A percentile compares a stretch with the other conserved stretches of the same genome.
Conservation (phyloP, 1,140 invertebrate species). For the Zeugodacus cucurbitae region DNA sequence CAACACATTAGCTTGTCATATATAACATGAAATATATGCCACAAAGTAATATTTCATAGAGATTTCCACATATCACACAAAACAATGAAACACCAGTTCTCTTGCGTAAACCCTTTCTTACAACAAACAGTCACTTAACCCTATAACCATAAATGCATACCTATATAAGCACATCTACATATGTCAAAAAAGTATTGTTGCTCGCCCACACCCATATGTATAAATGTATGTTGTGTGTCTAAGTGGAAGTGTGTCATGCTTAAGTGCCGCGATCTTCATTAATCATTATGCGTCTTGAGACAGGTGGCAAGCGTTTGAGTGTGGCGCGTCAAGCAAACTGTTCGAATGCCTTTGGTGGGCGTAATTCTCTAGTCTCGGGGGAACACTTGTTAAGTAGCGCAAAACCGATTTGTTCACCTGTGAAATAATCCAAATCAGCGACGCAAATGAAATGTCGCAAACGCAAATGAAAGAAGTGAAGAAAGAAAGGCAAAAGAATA, state of each 20-base stretch:
- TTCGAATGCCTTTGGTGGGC: not conserved
- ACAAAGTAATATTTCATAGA: not conserved
- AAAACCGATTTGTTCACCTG: conserved; percentile 38
- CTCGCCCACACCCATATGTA: not conserved
- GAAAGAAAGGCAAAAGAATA: not conserved
- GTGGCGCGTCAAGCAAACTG: not conserved
- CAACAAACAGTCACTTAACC: not conserved
- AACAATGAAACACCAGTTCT: not conserved
- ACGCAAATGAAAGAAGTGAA: not conserved
- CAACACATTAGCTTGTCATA: not conserved
- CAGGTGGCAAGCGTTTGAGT: not conserved
- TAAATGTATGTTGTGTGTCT: not conserved
- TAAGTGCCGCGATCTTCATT: conserved; percentile 16
- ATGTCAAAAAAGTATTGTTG: not conserved
- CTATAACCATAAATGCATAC: not conserved
- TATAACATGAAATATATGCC: not conserved
- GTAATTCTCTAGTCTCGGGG: not conserved
- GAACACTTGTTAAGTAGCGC: conserved; percentile 15
- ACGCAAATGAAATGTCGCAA: conserved; percentile 8
- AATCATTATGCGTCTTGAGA: conserved; percentile 26
- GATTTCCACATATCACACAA: not conserved
- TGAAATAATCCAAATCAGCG: conserved; percentile 24
- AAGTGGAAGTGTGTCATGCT: not conserved
- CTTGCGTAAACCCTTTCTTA: not conserved
- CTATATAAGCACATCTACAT: not conserved